A percentile compares a stretch with the other conserved stretches of the same genome.
phyloP scores from a whole-genome alignment of 2,113 vertebrate species.

The Gobio gobio region DNA sequence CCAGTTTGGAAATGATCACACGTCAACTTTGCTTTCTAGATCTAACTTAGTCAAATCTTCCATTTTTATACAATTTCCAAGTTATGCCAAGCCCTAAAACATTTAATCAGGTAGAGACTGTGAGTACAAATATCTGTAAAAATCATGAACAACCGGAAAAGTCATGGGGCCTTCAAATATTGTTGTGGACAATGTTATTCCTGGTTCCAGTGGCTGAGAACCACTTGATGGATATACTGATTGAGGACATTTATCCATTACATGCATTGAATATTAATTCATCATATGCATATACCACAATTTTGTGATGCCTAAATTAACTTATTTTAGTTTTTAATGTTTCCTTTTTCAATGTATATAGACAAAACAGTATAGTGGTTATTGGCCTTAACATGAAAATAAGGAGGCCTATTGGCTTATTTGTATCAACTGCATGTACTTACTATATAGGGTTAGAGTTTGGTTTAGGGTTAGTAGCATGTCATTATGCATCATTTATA shows the following conservation, averaged over 20 bases:
- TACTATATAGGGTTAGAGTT: too few relatives aligned
- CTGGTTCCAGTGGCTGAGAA: too few relatives aligned
- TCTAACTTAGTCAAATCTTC: not conserved
- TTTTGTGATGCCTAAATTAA: not conserved
- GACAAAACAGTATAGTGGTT: too few relatives aligned
- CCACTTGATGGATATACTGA: not conserved
- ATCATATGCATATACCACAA: not conserved
- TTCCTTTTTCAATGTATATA: too few relatives aligned
- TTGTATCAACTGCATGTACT: too few relatives aligned
- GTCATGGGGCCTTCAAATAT: not conserved
- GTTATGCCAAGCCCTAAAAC: not conserved
- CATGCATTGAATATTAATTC: not conserved
- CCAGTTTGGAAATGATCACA: not conserved
- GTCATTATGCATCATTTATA: too few relatives aligned
- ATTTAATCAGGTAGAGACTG: not conserved
- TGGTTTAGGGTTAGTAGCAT: too few relatives aligned
- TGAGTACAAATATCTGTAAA: not conserved
- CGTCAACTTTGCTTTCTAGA: not conserved
- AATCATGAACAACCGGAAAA: not conserved
- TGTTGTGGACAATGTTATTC: not conserved
- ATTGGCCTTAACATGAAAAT: too few relatives aligned
- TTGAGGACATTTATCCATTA: not conserved
- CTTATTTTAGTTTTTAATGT: too few relatives aligned
- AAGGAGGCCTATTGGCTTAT: too few relatives aligned
- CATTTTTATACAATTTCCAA: not conserved